These are phyloP conservation scores for Macrochelys suwanniensis DNA, from an alignment of 2,797 vertebrate species.

Conservation along the genomic window DNA sequence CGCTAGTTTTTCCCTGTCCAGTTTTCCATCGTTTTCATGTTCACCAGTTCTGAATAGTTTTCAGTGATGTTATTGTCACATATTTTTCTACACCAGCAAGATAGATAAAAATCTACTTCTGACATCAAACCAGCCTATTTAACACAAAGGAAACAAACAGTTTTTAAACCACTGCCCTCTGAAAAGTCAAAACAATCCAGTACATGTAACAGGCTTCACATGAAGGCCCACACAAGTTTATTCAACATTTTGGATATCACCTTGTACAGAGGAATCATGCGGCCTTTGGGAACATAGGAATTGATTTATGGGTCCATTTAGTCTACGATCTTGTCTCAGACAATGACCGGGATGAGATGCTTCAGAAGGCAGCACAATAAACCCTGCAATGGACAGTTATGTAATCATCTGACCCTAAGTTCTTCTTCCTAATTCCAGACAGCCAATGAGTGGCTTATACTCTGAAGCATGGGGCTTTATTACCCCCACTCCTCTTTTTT, in stretches of 20 bases:
- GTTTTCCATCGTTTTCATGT: neutral
- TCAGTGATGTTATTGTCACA: neutral
- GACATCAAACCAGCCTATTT: neutral
- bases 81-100: neutral
- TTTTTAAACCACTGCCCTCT: neutral
- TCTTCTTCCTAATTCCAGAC: conserved; percentile 48
- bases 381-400: conserved; percentile 38
- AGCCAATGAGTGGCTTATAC: neutral
- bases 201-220: neutral
- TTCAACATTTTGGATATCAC: conserved; percentile 52
- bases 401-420: conserved; percentile 26
- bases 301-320: conserved; percentile 51
- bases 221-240: conserved; percentile 27
- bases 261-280: conserved; percentile 66
- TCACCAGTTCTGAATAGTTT: neutral
- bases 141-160: neutral
- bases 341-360: conserved; percentile 54
- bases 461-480: conserved; percentile 23
- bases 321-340: conserved; percentile 42
- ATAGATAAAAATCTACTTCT: neutral
- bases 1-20: neutral
- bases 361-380: conserved; percentile 64
- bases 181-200: neutral
- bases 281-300: conserved; percentile 37
- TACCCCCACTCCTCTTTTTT: neutral